Evolutionary conservation across 2,797 vertebrate species (phyloP), one percentile per base, ranked within the genome.

Genomic region (Spondyliosoma cantharus): DNA sequence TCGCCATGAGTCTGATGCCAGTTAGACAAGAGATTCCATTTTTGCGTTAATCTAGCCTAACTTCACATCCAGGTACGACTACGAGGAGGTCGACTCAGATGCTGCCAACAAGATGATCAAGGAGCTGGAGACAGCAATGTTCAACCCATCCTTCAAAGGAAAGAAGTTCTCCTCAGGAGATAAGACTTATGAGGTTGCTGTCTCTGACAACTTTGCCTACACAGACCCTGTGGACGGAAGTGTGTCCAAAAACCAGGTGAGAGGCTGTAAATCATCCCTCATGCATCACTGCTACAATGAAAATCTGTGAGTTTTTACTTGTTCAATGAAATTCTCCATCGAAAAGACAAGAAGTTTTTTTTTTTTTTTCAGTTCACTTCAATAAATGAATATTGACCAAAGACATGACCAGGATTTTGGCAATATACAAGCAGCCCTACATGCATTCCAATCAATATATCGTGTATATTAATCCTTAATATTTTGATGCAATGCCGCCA

Each of bases 201-300:
- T 98, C 45, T 93, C 98, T 0, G 98, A 99, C 90, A 98, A 99
- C 84, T 99, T 99, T 64, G 95, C 98, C 83, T 99, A 99, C 91
- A 97, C 86, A 0, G 98, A 99, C 80, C 97, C 98, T 0, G 97
- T 99, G 72, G 98, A 99, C 37, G 96, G 96, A 71, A 99, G 97
- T 0, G 87, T 99, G 83, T 98, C 98, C 67, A 97, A 95, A 93
- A 98, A 99, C 92, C 98, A 99, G 97, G 98, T 99, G 85, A 90
- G 92, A 52, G 53, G 2, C 14, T 19, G 32, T 16, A 32, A 24
- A 1, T 4, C 25, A 5, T 37, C 37, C 37, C 3, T 7, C 46
- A 20, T 49, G 7, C 17, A 19, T 49, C 42, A 45, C 43, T 49
- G 49, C 19, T 49, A 17, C 3, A 13, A 24, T 57, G 16, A 25